Evolutionary conservation across 2,888 invertebrate genomes (phyloP), one percentile per base, ranked within the genome.

Genomic region (Dendrolimus pini): DNA sequence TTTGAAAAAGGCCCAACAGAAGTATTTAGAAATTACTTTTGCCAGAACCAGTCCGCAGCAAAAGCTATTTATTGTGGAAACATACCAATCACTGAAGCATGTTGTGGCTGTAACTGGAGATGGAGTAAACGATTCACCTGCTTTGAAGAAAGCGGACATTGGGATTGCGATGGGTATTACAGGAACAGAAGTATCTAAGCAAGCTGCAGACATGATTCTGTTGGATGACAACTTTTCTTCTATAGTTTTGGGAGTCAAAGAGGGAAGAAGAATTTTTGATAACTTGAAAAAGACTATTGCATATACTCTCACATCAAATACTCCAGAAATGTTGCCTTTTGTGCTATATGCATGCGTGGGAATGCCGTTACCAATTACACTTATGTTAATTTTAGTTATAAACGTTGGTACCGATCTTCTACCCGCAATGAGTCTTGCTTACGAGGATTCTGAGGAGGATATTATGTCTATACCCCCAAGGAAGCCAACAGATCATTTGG

Each of bases 161-260:
- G 96, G 96, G 41, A 93, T 96, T 30, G 95, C 95, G 0, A 96
- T 96, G 95, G 95, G 95, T 9, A 95, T 96, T 57, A 92, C 92
- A 14, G 95, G 95, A 0, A 94, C 95, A 6, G 95, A 96, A 75
- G 95, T 94, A 8, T 95, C 95, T 0, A 97, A 97, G 80, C 96
- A 96, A 82, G 96, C 97, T 0, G 97, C 97, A 3, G 97, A 97
- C 78, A 97, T 97, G 96, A 96, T 97, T 68, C 87, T 97, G 41
- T 85, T 97, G 69, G 97, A 97, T 71, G 97, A 97, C 75, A 96
- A 97, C 82, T 97, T 97, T 77, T 94, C 96, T 1, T 96, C 97
- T 0, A 97, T 97, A 64, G 96, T 97, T 1, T 93, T 95, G 7
- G 97, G 97, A 14, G 94, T 97, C 7, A 94, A 96, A 76, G 95